These are phyloP conservation scores for Drosophila virilis DNA, from an alignment of 1,140 invertebrate genomes.

Conservation along the genomic window DNA sequence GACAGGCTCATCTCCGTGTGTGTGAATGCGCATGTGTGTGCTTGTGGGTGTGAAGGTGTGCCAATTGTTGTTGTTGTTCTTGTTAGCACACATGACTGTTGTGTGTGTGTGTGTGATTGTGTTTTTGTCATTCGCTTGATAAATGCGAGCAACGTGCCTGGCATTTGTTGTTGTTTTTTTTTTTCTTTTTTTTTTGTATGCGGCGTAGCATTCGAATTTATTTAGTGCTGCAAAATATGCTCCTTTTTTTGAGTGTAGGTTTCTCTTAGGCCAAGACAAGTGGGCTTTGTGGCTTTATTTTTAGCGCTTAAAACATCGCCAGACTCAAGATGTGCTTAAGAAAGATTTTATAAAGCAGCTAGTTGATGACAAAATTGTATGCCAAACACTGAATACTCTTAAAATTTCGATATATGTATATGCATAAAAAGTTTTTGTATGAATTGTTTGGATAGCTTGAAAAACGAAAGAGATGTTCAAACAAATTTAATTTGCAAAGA, in stretches of 20 bases:
- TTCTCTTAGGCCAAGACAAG: constrained; percentile 25
- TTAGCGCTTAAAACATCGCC: not conserved
- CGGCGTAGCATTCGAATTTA: constrained; percentile 23
- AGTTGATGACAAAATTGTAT: not conserved
- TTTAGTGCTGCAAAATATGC: constrained; percentile 26
- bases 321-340: not conserved
- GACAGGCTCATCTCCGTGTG: constrained; percentile 39
- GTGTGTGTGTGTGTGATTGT: constrained; percentile 26
- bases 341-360: not conserved
- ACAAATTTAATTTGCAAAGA: too few relatives aligned
- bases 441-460: too few relatives aligned
- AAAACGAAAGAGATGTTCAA: too few relatives aligned
- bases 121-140: constrained; percentile 49
- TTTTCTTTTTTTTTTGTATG: constrained; percentile 29
- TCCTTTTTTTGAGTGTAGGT: not conserved
- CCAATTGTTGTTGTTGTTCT: constrained; percentile 34
- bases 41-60: constrained; percentile 24
- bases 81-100: constrained; percentile 52
- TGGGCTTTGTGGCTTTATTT: constrained; percentile 20
- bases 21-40: constrained; percentile 5
- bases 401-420: too few relatives aligned
- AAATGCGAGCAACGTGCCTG: constrained; percentile 72
- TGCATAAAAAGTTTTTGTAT: too few relatives aligned
- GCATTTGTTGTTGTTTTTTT: constrained; percentile 57
- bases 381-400: too few relatives aligned